Percentiles rank a stretch among this genome's conserved stretches.
phyloP scores from a whole-genome alignment of 2,113 vertebrate species.

The Terrapene triunguis region DNA sequence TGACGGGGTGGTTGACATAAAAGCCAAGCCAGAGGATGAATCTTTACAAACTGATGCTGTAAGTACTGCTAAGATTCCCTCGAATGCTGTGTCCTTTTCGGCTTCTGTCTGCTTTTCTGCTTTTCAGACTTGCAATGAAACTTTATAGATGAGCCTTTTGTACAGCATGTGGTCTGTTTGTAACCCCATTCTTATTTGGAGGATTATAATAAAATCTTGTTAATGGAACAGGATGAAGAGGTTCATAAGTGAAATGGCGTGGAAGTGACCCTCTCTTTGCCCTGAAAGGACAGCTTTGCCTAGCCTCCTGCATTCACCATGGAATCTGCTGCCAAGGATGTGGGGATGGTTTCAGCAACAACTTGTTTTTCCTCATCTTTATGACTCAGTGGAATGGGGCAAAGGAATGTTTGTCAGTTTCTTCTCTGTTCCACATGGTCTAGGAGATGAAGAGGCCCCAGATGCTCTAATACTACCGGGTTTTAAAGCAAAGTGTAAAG shows the following conservation, averaged over 20 bases:
- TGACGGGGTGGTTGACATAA: slow-evolving; percentile 83
- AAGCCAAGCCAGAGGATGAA: slow-evolving; percentile 80
- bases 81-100: fast-evolving
- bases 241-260: background rate
- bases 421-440: background rate
- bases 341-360: background rate
- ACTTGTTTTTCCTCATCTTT: background rate
- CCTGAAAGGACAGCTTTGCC: background rate
- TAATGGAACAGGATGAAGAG: background rate
- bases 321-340: background rate
- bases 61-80: slow-evolving; percentile 59
- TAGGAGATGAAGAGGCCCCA: background rate
- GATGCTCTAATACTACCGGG: background rate
- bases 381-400: background rate
- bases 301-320: background rate
- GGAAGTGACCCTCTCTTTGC: background rate
- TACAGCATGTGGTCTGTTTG: fast-evolving
- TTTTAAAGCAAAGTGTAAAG: background rate
- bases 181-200: background rate
- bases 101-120: background rate
- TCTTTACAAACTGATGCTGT: slow-evolving; percentile 81
- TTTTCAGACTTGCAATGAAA: background rate
- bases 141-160: background rate
- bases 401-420: background rate
- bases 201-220: background rate